A percentile compares a stretch with the other conserved stretches of the same genome.
Conservation (phyloP, 2,113 vertebrate species). For the Solea solea region DNA sequence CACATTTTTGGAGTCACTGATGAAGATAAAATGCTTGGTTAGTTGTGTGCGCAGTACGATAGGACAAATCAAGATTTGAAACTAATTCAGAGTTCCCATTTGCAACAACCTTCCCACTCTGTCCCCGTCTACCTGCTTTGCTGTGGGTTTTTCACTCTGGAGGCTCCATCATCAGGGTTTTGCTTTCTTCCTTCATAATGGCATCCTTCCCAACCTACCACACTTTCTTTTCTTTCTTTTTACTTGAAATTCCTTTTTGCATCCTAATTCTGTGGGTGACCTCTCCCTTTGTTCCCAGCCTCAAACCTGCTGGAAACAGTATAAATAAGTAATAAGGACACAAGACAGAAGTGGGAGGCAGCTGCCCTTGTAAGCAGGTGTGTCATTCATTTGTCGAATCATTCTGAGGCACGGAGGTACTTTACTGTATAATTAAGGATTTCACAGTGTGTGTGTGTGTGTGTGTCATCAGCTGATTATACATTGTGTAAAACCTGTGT, state of each 20-base stretch:
- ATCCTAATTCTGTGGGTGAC: neutral
- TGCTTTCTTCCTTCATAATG: neutral
- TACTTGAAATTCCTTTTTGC: no score
- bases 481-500: no score
- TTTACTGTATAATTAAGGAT: neutral
- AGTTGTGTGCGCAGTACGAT: no score
- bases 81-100: no score
- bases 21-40: no score
- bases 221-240: neutral
- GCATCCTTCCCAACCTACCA: neutral
- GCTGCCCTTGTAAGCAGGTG: neutral
- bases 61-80: no score
- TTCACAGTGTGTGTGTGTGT: neutral
- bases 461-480: no score
- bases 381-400: neutral
- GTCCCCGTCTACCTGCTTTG: no score
- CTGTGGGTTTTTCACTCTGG: no score
- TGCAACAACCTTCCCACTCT: no score
- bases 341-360: neutral
- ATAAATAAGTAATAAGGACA: neutral
- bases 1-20: no score
- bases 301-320: neutral
- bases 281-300: neutral
- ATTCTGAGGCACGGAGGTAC: no score
- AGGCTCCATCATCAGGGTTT: neutral